Conservation (phyloP, 2,888 invertebrate genomes). For the Andrena dorsata region DNA sequence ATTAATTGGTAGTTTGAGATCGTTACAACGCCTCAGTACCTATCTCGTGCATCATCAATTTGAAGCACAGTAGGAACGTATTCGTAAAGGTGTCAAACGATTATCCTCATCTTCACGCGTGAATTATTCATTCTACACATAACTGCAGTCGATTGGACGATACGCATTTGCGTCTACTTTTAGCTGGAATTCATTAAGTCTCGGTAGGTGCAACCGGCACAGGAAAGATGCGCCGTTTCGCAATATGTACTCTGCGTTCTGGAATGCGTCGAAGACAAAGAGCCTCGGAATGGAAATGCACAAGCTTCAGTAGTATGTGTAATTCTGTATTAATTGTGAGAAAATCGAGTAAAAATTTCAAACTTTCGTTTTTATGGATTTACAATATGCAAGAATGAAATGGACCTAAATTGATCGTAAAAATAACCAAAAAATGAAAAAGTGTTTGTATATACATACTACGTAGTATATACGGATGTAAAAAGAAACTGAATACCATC, state of each 20-base stretch:
- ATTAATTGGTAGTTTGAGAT: neutral
- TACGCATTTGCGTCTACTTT: constrained; percentile 21
- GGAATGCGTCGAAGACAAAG: neutral
- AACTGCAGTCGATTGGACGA: neutral
- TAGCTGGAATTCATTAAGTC: constrained; percentile 26
- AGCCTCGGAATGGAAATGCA: neutral
- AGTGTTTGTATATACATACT: too few species aligned
- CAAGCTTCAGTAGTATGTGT: too few species aligned
- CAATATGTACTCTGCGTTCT: constrained; percentile 1
- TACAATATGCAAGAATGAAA: too few species aligned
- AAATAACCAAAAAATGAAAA: too few species aligned
- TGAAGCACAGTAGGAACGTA: neutral
- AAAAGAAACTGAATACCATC: too few species aligned
- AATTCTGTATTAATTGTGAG: too few species aligned
- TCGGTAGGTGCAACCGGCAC: neutral
- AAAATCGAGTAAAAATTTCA: too few species aligned
- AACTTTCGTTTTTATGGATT: too few species aligned
- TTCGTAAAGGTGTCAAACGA: constrained; percentile 3
- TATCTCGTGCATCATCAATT: neutral
- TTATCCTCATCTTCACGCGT: constrained; percentile 6
- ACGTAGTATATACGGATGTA: too few species aligned
- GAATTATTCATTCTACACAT: constrained; percentile 24
- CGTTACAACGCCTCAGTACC: neutral
- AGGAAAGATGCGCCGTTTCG: constrained; percentile 10
- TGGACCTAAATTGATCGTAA: too few species aligned